Conservation (phyloP, 2,888 invertebrate genomes). For the Polymixis lichenea region DNA sequence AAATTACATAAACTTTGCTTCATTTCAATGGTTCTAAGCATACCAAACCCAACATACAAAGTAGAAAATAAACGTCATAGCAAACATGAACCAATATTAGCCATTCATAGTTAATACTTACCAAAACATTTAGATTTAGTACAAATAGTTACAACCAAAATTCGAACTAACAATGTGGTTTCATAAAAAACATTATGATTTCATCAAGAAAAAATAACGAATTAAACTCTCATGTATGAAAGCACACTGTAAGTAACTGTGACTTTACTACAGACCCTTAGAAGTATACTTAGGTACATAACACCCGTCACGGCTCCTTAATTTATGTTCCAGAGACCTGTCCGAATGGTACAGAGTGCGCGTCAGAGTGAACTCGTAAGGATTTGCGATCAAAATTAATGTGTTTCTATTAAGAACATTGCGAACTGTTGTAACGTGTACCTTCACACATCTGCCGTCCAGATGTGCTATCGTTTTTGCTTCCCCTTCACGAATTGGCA, state of each 20-base stretch:
- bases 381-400: slow-evolving; percentile 88
- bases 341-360: slow-evolving; percentile 96
- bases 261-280: slow-evolving; percentile 67
- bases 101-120: slow-evolving; percentile 64
- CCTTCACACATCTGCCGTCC: slow-evolving; percentile 89
- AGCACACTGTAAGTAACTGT: slow-evolving; percentile 57
- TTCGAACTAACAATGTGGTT: slow-evolving; percentile 66
- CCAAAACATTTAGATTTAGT: slow-evolving; percentile 68
- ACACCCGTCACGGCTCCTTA: slow-evolving; percentile 86
- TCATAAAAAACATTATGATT: slow-evolving; percentile 35
- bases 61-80: slow-evolving; percentile 69
- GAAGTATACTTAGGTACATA: slow-evolving; percentile 75
- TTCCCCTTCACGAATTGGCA: slow-evolving; percentile 87
- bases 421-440: slow-evolving; percentile 88
- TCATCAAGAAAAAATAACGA: neutral
- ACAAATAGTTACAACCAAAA: slow-evolving; percentile 64
- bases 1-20: slow-evolving; percentile 60
- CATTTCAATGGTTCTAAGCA: slow-evolving; percentile 67
- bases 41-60: slow-evolving; percentile 67
- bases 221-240: slow-evolving; percentile 35
- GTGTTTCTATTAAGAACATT: slow-evolving; percentile 88
- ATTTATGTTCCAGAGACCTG: slow-evolving; percentile 92
- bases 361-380: slow-evolving; percentile 97
- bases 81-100: slow-evolving; percentile 65
- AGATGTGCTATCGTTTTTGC: slow-evolving; percentile 87